Evolutionary conservation across 2,888 invertebrate species (phyloP).

Genomic region (Chorisops tibialis): DNA sequence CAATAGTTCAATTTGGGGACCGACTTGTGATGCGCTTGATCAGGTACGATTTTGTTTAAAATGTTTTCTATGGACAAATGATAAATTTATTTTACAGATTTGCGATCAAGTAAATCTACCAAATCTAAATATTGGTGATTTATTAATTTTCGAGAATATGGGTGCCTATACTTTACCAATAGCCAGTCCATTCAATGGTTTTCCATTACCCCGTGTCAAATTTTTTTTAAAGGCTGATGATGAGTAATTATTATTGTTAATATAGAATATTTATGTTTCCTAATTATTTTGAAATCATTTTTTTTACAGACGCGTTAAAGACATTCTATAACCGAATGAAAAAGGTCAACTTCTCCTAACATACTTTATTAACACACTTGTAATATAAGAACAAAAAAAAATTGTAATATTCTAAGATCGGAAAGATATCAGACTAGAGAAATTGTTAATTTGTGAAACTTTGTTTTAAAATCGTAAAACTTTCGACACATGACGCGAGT

Average conservation of each 20-base stretch:
- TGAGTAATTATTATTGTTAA: conserved; percentile 31
- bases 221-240: conserved; percentile 38
- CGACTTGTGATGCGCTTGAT: conserved; percentile 93
- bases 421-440: too few relatives aligned
- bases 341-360: too few relatives aligned
- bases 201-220: conserved; percentile 74
- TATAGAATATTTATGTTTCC: too few relatives aligned
- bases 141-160: conserved; percentile 93
- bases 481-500: too few relatives aligned
- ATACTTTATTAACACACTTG: too few relatives aligned
- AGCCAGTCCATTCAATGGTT: conserved; percentile 93
- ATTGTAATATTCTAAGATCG: too few relatives aligned
- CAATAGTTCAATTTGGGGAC: conserved; percentile 85
- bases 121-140: conserved; percentile 75
- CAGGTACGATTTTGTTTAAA: conserved; percentile 56
- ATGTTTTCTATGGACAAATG: neutral
- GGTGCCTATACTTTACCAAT: conserved; percentile 96
- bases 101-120: conserved; percentile 65
- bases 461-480: too few relatives aligned
- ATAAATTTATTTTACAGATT: conserved; percentile 43
- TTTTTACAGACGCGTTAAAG: too few relatives aligned
- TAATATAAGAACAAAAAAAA: too few relatives aligned
- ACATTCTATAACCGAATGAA: too few relatives aligned
- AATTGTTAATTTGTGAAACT: too few relatives aligned
- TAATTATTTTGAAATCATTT: too few relatives aligned